Percentiles rank a stretch among this genome's conserved stretches.
These are phyloP conservation scores for Cheilinus undulatus DNA, from an alignment of 2,113 vertebrate genomes.

Conservation along the genomic window DNA sequence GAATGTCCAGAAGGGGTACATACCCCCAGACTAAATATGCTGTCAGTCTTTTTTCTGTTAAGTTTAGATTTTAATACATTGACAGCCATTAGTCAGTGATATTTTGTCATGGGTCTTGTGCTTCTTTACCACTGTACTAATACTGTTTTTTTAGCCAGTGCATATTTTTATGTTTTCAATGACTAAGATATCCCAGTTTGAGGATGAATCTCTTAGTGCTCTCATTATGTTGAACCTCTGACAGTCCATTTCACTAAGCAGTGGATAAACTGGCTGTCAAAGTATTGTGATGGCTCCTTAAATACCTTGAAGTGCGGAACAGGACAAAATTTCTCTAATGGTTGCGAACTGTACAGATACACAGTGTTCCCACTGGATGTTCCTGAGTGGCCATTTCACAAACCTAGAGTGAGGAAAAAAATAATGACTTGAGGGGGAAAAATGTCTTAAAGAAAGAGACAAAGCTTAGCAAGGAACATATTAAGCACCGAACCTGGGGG, in stretches of 20 bases:
- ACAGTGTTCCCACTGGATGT: slow-evolving; percentile 57
- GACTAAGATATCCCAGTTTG: neutral
- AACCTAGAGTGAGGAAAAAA: slow-evolving; percentile 34
- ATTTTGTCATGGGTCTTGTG: neutral
- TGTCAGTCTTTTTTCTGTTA: neutral
- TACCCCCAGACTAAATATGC: neutral
- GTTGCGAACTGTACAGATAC: slow-evolving; percentile 57
- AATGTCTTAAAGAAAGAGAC: neutral
- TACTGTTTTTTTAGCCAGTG: neutral
- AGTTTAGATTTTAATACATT: neutral
- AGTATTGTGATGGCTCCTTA: slow-evolving; percentile 2
- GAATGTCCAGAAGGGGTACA: too few species aligned
- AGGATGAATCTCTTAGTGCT: neutral
- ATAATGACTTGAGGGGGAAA: slow-evolving; percentile 37
- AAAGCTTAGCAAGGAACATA: slow-evolving; percentile 9
- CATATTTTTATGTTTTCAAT: neutral
- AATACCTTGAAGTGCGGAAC: slow-evolving; percentile 39
- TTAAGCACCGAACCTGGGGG: too few species aligned
- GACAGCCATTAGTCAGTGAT: too few species aligned
- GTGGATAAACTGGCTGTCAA: neutral
- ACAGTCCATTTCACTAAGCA: slow-evolving; percentile 1
- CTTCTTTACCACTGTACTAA: neutral
- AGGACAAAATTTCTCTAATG: slow-evolving; percentile 55
- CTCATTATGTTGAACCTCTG: neutral
- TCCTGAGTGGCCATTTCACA: slow-evolving; percentile 35